These are phyloP conservation scores for Dermatemys mawii DNA, from an alignment of 2,113 vertebrate genomes.

Conservation along the genomic window DNA sequence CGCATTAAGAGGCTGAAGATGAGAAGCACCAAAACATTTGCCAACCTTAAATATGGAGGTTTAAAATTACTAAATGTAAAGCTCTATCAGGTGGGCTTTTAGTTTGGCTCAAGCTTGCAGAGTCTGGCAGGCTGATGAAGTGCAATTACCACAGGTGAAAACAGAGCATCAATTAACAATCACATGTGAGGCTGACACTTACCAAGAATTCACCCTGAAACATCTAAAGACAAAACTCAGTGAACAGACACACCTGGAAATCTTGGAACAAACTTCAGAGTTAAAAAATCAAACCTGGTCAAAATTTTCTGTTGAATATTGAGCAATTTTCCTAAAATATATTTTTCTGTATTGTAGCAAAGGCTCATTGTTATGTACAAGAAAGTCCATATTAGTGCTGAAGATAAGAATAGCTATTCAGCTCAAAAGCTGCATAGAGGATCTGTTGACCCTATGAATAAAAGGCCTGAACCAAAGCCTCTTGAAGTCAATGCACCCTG, in stretches of 20 bases:
- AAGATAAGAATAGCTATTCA: not conserved
- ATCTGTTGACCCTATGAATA: constrained; percentile 2
- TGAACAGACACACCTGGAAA: constrained; percentile 74
- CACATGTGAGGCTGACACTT: constrained; percentile 69
- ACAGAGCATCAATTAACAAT: constrained; percentile 74
- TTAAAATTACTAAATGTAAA: constrained; percentile 61
- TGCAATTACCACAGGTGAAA: constrained; percentile 73
- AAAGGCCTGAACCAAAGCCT: not conserved
- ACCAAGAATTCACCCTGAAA: constrained; percentile 70
- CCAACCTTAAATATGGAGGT: constrained; percentile 52
- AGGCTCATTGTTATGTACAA: not conserved
- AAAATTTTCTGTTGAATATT: constrained; percentile 60
- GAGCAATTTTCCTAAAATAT: constrained; percentile 27
- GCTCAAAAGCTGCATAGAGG: not conserved
- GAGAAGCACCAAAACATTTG: constrained; percentile 37
- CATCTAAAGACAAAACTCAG: constrained; percentile 72
- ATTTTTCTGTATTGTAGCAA: not conserved
- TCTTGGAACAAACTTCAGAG: constrained; percentile 74
- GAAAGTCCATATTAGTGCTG: not conserved
- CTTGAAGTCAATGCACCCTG: not conserved
- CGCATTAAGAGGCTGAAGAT: constrained; percentile 18
- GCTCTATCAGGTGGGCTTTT: constrained; percentile 61
- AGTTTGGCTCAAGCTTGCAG: constrained; percentile 65
- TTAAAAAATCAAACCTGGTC: constrained; percentile 65
- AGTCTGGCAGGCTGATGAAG: constrained; percentile 69